Evolutionary conservation across 2,888 invertebrate genomes (phyloP).

Genomic region (Tillus elongatus): DNA sequence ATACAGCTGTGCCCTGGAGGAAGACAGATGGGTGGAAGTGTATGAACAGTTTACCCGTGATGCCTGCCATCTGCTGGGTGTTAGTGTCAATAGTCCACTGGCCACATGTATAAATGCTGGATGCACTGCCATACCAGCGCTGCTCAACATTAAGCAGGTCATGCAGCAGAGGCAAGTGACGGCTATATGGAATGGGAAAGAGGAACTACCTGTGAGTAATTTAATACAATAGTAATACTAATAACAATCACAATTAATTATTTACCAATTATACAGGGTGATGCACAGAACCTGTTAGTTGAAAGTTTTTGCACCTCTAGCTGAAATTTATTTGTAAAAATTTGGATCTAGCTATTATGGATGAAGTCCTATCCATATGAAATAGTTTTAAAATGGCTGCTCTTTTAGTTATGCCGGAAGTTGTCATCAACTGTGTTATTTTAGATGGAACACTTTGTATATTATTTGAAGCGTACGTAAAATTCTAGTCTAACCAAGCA

Average conservation of each 20-base stretch:
- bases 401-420: no score
- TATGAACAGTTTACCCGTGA: constrained; percentile 86
- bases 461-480: no score
- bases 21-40: constrained; percentile 74
- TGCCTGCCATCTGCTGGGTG: constrained; percentile 81
- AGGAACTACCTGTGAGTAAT: constrained; percentile 84
- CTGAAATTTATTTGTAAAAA: no score
- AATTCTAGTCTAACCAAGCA: no score
- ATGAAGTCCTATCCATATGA: no score
- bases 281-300: no score
- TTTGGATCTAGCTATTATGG: no score
- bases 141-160: constrained; percentile 87
- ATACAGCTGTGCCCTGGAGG: constrained; percentile 64
- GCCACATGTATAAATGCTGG: constrained; percentile 90
- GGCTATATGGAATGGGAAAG: constrained; percentile 89
- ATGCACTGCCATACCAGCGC: constrained; percentile 84
- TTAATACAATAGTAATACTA: no score
- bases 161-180: constrained; percentile 84
- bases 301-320: no score
- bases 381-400: no score
- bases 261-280: not conserved
- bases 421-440: no score
- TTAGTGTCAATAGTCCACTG: constrained; percentile 83
- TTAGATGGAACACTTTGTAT: no score
- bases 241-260: not conserved